Evolutionary conservation across 2,113 vertebrate species (phyloP).

Genomic region (Condylura cristata): DNA sequence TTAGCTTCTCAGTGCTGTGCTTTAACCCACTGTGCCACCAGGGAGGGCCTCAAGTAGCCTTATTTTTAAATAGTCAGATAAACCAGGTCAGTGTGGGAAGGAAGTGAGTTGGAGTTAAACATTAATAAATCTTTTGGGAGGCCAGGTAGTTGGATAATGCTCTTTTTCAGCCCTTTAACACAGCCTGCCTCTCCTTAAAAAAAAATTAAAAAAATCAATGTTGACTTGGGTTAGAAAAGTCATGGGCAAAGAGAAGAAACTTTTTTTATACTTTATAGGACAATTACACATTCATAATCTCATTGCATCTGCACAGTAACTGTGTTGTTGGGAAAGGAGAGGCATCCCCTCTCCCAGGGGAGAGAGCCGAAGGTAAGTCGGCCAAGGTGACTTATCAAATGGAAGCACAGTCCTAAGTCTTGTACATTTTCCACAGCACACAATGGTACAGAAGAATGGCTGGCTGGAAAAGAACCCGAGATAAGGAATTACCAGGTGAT

Average conservation of each 20-base stretch:
- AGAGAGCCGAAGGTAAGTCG: neutral
- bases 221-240: conserved; percentile 24
- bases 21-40: no score
- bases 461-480: neutral
- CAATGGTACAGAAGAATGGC: neutral
- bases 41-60: conserved; percentile 36
- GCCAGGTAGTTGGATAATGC: neutral
- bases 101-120: neutral
- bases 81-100: neutral
- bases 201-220: neutral
- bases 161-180: neutral
- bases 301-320: neutral
- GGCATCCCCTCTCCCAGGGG: neutral
- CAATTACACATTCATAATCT: neutral
- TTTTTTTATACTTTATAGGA: neutral
- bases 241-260: neutral
- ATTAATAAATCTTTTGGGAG: conserved; percentile 30
- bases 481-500: neutral
- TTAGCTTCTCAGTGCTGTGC: no score
- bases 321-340: neutral
- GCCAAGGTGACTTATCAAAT: neutral
- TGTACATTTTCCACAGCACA: neutral
- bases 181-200: neutral
- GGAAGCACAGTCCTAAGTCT: neutral
- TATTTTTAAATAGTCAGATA: conserved; percentile 26